Base-by-base conservation (phyloP, 2,113 vertebrate genomes). In the Arothron firmamentum region DNA sequence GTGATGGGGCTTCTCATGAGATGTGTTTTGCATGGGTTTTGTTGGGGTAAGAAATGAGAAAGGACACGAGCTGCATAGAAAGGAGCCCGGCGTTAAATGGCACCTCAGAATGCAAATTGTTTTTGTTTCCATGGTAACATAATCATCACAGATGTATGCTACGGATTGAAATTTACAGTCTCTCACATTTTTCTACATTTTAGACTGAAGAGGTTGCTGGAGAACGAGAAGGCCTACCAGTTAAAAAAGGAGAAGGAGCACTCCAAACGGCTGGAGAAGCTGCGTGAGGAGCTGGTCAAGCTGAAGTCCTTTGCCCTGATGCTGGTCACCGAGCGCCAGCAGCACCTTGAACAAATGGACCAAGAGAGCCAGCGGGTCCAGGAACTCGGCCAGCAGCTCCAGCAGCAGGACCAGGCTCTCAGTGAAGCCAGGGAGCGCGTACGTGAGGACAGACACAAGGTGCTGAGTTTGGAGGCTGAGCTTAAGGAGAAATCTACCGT, bases 241-340 rank as follows among this genome's bases (percentile, higher is more conserved):
- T 87, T 90, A 2, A 92, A 90, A 17, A 98, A 96, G 65, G 96
- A 99, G 68, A 98, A 92, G 77, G 96, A 98, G 72, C 93, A 98
- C 58, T 90, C 88, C 12, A 97, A 93, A 79, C 87, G 92, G 45
- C 90, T 98, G 70, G 86, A 70, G 77, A 98, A 96, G 77, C 85
- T 96, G 56, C 90, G 90, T 74, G 96, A 94, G 65, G 96, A 99
- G 79, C 89, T 98, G 59, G 93, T 96, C 23, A 99, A 98, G 56
- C 89, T 98, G 31, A 99, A 99, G 77, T 97, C 96, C 17, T 98
- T 98, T 85, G 92, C 96, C 69, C 92, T 98, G 77, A 97, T 98
- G 94, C 90, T 99, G 84, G 96, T 98, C 74, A 96, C 97, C 87
- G 96, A 99, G 75, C 93, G 94, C 56, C 95, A 99, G 88, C 93